These are phyloP conservation scores for Chlorocebus sabaeus DNA, from an alignment of 2,113 vertebrate genomes.

Conservation along the genomic window DNA sequence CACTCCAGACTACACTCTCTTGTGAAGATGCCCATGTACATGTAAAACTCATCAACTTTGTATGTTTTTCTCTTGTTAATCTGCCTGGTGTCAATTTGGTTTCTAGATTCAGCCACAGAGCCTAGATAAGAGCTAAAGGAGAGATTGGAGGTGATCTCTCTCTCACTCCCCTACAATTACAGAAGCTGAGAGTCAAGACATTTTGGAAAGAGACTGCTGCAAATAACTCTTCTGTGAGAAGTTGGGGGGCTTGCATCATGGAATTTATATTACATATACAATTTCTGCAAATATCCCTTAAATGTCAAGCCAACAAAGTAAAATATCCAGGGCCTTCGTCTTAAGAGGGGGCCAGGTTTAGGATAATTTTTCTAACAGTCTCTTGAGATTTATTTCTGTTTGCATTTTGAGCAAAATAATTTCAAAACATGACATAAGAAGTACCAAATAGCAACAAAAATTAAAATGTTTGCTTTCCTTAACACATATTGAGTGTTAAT, in stretches of 20 bases:
- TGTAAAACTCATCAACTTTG: background rate
- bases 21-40: background rate
- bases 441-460: background rate
- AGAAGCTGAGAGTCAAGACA: background rate
- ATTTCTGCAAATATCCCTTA: background rate
- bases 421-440: background rate
- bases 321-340: conserved; percentile 22
- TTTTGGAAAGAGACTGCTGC: background rate
- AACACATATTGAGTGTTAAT: background rate
- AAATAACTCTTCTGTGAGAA: background rate
- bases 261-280: background rate
- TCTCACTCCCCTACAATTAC: background rate
- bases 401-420: background rate
- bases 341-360: background rate
- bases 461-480: background rate
- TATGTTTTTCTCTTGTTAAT: background rate
- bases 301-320: background rate
- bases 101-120: background rate
- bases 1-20: background rate
- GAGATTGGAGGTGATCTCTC: background rate
- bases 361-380: background rate
- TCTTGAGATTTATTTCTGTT: background rate
- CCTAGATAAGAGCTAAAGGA: background rate
- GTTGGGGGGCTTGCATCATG: background rate
- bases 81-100: background rate